phyloP scores from a whole-genome alignment of 1,140 invertebrate species.

The Calycopis cecrops region DNA sequence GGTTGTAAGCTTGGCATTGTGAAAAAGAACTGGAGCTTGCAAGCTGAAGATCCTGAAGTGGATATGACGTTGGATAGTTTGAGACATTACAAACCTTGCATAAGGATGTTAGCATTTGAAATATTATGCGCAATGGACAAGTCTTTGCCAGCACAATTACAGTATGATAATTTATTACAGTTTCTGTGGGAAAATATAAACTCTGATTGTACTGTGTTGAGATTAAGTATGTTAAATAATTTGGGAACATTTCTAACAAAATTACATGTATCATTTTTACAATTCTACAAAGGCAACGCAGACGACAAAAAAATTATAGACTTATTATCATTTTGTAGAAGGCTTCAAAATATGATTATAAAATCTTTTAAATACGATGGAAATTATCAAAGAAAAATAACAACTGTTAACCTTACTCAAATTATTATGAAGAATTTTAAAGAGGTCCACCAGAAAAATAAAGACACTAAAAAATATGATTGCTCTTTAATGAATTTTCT shows the following conservation, averaged over 20 bases:
- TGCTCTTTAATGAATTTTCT: slow-evolving; percentile 30
- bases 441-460: slow-evolving; percentile 39
- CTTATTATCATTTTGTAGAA: slow-evolving; percentile 39
- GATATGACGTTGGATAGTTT: slow-evolving; percentile 31
- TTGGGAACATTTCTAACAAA: slow-evolving; percentile 45
- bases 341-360: slow-evolving; percentile 46
- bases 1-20: slow-evolving; percentile 52
- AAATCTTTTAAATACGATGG: slow-evolving; percentile 44
- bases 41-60: slow-evolving; percentile 20
- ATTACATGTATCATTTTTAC: slow-evolving; percentile 37
- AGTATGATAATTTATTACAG: slow-evolving; percentile 46
- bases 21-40: slow-evolving; percentile 31
- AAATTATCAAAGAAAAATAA: slow-evolving; percentile 70
- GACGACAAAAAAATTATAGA: slow-evolving; percentile 22
- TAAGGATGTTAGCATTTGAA: slow-evolving; percentile 60
- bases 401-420: slow-evolving; percentile 46
- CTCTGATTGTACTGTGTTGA: slow-evolving; percentile 59
- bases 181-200: slow-evolving; percentile 62
- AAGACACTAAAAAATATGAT: slow-evolving; percentile 26
- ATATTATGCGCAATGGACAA: slow-evolving; percentile 53
- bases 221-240: slow-evolving; percentile 55
- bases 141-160: slow-evolving; percentile 34
- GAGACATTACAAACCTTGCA: slow-evolving; percentile 38
- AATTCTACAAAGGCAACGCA: slow-evolving; percentile 23
- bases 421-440: slow-evolving; percentile 39